Percentiles rank a stretch among this genome's conserved stretches.
phyloP scores from a whole-genome alignment of 2,797 vertebrate species.

The Artibeus lituratus region DNA sequence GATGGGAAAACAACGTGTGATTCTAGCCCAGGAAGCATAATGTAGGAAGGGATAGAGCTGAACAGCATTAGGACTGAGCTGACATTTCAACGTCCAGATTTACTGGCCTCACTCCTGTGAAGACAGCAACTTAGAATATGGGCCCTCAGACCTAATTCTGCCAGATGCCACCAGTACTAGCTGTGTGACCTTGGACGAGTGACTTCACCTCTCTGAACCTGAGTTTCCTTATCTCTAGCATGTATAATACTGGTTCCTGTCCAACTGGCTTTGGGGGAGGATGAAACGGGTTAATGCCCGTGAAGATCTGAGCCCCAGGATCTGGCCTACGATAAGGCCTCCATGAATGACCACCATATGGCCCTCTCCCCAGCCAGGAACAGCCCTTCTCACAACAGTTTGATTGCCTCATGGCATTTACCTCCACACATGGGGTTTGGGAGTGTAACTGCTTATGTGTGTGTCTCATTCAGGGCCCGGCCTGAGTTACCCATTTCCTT shows the following conservation, averaged over 20 bases:
- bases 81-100: background rate
- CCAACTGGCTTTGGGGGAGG: background rate
- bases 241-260: background rate
- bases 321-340: background rate
- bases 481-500: background rate
- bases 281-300: background rate
- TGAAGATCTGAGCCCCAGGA: background rate
- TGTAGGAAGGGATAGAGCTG: background rate
- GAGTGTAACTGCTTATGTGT: background rate
- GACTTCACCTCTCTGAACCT: background rate
- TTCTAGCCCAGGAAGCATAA: background rate
- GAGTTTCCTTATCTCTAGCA: background rate
- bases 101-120: background rate
- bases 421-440: fast-evolving
- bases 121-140: background rate
- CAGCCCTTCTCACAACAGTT: fast-evolving
- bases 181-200: background rate
- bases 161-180: background rate
- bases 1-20: background rate
- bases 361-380: background rate
- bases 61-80: background rate
- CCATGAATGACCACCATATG: background rate
- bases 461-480: background rate
- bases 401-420: background rate
- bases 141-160: background rate